Evolutionary conservation across 1,140 invertebrate genomes (phyloP).

Genomic region (Coelopa frigida): DNA sequence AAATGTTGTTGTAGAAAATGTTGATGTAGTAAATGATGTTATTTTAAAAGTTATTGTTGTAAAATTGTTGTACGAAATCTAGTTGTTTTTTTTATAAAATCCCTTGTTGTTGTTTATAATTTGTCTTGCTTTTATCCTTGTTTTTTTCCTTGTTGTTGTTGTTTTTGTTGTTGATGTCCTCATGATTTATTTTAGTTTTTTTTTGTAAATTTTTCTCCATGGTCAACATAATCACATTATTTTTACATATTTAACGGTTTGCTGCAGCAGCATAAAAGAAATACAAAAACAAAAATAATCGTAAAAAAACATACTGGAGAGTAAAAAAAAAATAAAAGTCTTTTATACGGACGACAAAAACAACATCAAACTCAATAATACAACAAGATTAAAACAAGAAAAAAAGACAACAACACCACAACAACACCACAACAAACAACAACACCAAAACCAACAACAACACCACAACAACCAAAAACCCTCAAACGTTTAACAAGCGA

Average conservation of each 20-base stretch:
- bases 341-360: not conserved
- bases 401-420: not conserved
- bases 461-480: too few relatives aligned
- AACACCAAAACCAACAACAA: too few relatives aligned
- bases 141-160: not conserved
- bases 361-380: conserved; percentile 1
- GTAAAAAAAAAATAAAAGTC: not conserved
- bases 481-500: too few relatives aligned
- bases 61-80: too few relatives aligned
- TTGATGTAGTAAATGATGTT: too few relatives aligned
- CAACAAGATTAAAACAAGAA: not conserved
- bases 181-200: too few relatives aligned
- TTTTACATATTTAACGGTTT: conserved; percentile 40
- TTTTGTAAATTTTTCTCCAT: too few relatives aligned
- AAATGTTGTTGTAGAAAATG: too few relatives aligned
- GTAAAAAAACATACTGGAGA: not conserved
- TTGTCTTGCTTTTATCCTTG: conserved; percentile 4
- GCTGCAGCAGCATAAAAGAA: conserved; percentile 1
- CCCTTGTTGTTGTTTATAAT: conserved; percentile 9
- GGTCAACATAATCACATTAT: conserved; percentile 41
- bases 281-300: not conserved
- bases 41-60: too few relatives aligned
- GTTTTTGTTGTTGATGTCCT: too few relatives aligned
- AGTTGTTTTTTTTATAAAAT: too few relatives aligned
- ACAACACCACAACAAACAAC: too few relatives aligned